A percentile compares a stretch with the other conserved stretches of the same genome.
These are phyloP conservation scores for Deladenus siricidicola DNA, from an alignment of 2,888 invertebrate species.

Conservation along the genomic window DNA sequence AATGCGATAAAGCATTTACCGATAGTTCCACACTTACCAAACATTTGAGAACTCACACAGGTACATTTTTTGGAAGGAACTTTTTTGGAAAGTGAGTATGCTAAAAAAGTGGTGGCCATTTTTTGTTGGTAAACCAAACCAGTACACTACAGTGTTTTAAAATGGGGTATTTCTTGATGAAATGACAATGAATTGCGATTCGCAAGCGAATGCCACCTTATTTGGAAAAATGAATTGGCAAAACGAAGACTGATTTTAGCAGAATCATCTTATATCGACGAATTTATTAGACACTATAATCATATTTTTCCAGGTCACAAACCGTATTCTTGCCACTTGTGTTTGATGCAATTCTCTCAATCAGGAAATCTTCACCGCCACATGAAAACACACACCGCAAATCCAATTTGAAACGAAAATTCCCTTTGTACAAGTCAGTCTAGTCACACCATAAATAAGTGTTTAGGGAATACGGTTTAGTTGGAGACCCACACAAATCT, in stretches of 20 bases:
- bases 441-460: too few species aligned
- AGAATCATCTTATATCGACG: background rate
- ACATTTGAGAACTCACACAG: conserved; percentile 77
- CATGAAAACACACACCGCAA: conserved; percentile 98
- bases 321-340: conserved; percentile 93
- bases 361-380: conserved; percentile 97
- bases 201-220: too few species aligned
- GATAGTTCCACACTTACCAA: conserved; percentile 97
- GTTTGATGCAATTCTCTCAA: conserved; percentile 87
- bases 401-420: too few species aligned
- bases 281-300: too few species aligned
- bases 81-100: background rate
- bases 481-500: too few species aligned
- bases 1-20: conserved; percentile 96
- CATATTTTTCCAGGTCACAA: conserved; percentile 66
- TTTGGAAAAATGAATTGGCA: too few species aligned
- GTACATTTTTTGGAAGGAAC: too few species aligned
- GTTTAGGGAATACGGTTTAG: too few species aligned
- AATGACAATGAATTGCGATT: background rate
- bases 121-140: too few species aligned
- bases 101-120: too few species aligned
- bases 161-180: background rate
- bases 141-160: background rate
- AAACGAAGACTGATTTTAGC: conserved; percentile 14
- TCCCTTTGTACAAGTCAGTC: too few species aligned